phyloP scores from a whole-genome alignment of 37 sponge, comb jelly and placozoan genomes.

The Spongilla lacustris region DNA sequence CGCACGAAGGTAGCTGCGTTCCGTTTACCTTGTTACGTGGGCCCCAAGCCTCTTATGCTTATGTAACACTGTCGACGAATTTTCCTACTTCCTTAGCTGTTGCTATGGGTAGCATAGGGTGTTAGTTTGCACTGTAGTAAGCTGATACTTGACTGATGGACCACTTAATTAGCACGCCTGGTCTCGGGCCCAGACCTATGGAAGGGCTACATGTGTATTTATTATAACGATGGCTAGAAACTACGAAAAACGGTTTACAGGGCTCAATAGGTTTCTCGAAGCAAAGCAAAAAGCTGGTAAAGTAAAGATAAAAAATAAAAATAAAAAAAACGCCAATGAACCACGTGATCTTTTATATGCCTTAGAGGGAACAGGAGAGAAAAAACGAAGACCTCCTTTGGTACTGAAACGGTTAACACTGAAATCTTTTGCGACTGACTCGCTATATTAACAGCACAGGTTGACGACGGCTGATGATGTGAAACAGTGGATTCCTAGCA shows the following conservation, averaged over 20 bases:
- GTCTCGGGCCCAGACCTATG: too few relatives aligned
- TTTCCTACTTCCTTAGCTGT: not conserved
- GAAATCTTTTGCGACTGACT: not conserved
- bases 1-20: not conserved
- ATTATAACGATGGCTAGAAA: conserved; percentile 77
- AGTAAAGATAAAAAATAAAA: too few relatives aligned
- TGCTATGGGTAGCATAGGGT: not conserved
- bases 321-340: too few relatives aligned
- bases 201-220: too few relatives aligned
- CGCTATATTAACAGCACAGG: conserved; percentile 11
- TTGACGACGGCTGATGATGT: conserved; percentile 68
- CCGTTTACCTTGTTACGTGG: not conserved
- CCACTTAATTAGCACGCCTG: not conserved
- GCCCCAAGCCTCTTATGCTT: not conserved
- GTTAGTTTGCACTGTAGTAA: not conserved
- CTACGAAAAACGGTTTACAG: conserved; percentile 47
- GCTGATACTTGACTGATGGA: too few relatives aligned
- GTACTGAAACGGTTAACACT: conserved; percentile 6
- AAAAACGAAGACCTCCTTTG: conserved; percentile 23
- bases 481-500: conserved; percentile 82
- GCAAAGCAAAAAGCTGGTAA: conserved; percentile 54
- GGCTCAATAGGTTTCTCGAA: conserved; percentile 66
- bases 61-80: not conserved
- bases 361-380: not conserved
- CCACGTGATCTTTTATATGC: too few relatives aligned